Evolutionary conservation across 2,113 vertebrate genomes (phyloP).

Genomic region (Megaleporinus macrocephalus): DNA sequence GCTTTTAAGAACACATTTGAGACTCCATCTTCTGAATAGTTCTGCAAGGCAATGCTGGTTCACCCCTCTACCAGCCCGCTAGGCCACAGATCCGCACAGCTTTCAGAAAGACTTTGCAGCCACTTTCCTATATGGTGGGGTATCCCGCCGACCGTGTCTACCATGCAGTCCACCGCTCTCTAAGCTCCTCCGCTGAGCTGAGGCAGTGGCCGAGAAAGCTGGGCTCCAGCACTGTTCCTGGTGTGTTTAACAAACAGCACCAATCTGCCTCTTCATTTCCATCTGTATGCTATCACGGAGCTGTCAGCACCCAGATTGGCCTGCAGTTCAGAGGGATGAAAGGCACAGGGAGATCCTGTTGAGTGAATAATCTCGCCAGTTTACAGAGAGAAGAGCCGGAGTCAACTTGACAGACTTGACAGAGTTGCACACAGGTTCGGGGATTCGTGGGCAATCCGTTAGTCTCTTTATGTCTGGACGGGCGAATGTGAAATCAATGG

Average conservation of each 20-base stretch:
- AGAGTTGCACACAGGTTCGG: slow-evolving; percentile 75
- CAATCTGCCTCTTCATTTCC: slow-evolving; percentile 73
- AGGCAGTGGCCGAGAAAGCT: not conserved
- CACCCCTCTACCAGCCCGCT: not conserved
- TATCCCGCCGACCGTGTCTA: not conserved
- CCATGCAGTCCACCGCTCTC: too few species aligned
- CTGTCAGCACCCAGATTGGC: slow-evolving; percentile 77
- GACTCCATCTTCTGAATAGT: too few species aligned
- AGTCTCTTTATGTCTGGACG: slow-evolving; percentile 76
- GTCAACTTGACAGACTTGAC: slow-evolving; percentile 79
- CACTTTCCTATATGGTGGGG: not conserved
- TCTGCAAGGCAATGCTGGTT: not conserved
- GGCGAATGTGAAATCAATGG: slow-evolving; percentile 85
- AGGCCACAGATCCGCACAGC: not conserved
- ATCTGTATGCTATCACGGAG: slow-evolving; percentile 80
- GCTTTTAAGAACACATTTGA: too few species aligned
- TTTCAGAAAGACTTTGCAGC: not conserved
- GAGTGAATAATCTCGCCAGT: slow-evolving; percentile 82
- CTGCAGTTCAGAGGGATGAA: slow-evolving; percentile 77
- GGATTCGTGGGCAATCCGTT: slow-evolving; percentile 78
- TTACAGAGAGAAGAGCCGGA: slow-evolving; percentile 77
- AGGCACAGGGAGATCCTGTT: slow-evolving; percentile 78
- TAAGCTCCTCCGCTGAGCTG: not conserved
- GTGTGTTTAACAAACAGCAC: slow-evolving; percentile 71
- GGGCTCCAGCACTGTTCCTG: slow-evolving; percentile 33